These are phyloP conservation scores for Sphaerophoria rueppellii DNA, from an alignment of 2,888 invertebrate species.

Conservation along the genomic window DNA sequence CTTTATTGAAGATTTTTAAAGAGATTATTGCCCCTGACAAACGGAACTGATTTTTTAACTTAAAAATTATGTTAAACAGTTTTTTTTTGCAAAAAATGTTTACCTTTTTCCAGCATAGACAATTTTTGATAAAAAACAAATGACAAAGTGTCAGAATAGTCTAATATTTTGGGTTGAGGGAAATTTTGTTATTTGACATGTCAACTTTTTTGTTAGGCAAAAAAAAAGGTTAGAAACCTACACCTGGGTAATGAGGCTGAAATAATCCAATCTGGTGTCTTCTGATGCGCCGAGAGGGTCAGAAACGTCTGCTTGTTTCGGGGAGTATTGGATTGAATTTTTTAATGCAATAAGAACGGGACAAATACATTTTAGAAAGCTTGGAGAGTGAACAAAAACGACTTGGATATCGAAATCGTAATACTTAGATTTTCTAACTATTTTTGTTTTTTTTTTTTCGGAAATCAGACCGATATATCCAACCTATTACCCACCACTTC, in stretches of 20 bases:
- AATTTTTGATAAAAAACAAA: slow-evolving; percentile 17
- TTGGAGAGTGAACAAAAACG: too few species aligned
- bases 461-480: too few species aligned
- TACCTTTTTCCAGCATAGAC: neutral
- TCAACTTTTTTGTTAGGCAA: slow-evolving; percentile 46
- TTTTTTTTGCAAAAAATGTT: slow-evolving; percentile 13
- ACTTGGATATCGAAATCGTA: too few species aligned
- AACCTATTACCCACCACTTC: too few species aligned
- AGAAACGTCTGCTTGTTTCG: too few species aligned
- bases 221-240: slow-evolving; percentile 25
- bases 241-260: slow-evolving; percentile 70
- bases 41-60: slow-evolving; percentile 31
- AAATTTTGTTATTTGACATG: slow-evolving; percentile 53
- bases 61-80: slow-evolving; percentile 48
- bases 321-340: too few species aligned
- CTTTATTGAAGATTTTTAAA: slow-evolving; percentile 17
- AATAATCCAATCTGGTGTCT: slow-evolving; percentile 53
- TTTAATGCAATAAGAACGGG: too few species aligned
- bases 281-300: too few species aligned
- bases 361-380: too few species aligned
- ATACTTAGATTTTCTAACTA: too few species aligned
- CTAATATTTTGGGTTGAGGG: slow-evolving; percentile 13
- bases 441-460: too few species aligned
- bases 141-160: neutral
- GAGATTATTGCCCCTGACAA: slow-evolving; percentile 42